These are phyloP conservation scores for Synergus gifuensis DNA, from an alignment of 2,888 invertebrate genomes.

Conservation along the genomic window DNA sequence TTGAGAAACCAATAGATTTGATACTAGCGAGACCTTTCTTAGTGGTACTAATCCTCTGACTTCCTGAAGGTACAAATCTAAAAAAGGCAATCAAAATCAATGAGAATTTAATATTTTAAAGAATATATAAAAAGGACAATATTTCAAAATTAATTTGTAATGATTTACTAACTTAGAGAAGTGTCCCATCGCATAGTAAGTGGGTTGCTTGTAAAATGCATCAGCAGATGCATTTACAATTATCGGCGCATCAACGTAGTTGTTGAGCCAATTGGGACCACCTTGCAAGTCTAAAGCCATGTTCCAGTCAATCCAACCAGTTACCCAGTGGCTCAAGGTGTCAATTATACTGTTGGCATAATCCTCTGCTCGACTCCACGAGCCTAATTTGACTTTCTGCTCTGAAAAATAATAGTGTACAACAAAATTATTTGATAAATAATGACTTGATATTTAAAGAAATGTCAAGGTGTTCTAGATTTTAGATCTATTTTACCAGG, in stretches of 20 bases:
- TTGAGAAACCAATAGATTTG: conserved; percentile 46
- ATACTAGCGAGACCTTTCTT: conserved; percentile 20
- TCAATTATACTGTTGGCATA: conserved; percentile 84
- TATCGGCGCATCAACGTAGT: conserved; percentile 90
- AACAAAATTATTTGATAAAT: conserved; percentile 1
- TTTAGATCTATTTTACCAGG: neutral
- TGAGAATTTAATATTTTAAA: neutral
- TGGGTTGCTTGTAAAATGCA: conserved; percentile 94
- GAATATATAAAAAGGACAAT: neutral
- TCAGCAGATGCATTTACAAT: conserved; percentile 81
- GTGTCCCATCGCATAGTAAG: conserved; percentile 92
- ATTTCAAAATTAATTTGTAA: neutral
- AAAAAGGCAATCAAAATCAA: neutral
- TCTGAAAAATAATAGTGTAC: neutral
- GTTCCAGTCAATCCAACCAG: conserved; percentile 95
- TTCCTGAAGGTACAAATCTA: conserved; percentile 51
- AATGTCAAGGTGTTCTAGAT: neutral
- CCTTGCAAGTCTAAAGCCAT: conserved; percentile 84
- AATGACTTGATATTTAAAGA: neutral
- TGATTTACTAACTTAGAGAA: conserved; percentile 74
- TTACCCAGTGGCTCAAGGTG: conserved; percentile 85
- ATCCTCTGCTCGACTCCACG: conserved; percentile 85
- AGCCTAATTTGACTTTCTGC: conserved; percentile 83
- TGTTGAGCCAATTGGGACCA: conserved; percentile 91
- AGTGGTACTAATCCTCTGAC: conserved; percentile 46